Evolutionary conservation across 2,888 invertebrate genomes (phyloP), one percentile per base, ranked within the genome.

Genomic region (Drosophila dives): DNA sequence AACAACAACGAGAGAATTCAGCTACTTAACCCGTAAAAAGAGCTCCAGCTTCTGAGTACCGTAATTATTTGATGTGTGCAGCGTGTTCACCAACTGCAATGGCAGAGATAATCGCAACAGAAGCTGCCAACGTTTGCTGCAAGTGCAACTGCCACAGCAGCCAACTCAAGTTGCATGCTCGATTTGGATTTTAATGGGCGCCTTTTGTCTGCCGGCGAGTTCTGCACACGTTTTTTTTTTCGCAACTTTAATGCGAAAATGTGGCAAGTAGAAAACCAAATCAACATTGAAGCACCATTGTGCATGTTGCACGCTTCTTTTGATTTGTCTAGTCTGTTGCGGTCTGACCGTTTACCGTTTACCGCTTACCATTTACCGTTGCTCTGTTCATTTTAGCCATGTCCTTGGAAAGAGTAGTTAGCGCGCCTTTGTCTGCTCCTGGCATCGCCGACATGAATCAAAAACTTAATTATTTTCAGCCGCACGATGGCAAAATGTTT

Each of bases 391-490:
- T 60, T 64, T 75, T 61, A 59, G 50, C 72, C 74, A 11, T 81
- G 84, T 86, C 79, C 85, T 72, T 71, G 75, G 59, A 58, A 53
- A 64, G 63, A 69, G 86, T 69, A 75, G 83, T 80, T 88, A 75
- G 80, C 73, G 68, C 65, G 75, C 86, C 80, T 80, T 88, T 85
- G 86, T 87, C 80, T 67, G 73, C 75, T 58, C 15, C 65, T 64
- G 68, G 65, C 80, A 72, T 48, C 62, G 78, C 72, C 71, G 81
- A 89, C 84, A 89, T 89, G 89, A 85, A 86, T 89, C 84, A 89
- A 77, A 85, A 84, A 86, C 81, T 83, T 89, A 81, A 84, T 83
- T 84, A 81, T 86, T 84, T 84, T 77, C 69, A 77, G 81, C 79
- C 84, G 76, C 72, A 76, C 74, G 77, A 66, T 83, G 76, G 72